phyloP scores from a whole-genome alignment of 2,888 invertebrate species.

The Meghimatium bilineatum region DNA sequence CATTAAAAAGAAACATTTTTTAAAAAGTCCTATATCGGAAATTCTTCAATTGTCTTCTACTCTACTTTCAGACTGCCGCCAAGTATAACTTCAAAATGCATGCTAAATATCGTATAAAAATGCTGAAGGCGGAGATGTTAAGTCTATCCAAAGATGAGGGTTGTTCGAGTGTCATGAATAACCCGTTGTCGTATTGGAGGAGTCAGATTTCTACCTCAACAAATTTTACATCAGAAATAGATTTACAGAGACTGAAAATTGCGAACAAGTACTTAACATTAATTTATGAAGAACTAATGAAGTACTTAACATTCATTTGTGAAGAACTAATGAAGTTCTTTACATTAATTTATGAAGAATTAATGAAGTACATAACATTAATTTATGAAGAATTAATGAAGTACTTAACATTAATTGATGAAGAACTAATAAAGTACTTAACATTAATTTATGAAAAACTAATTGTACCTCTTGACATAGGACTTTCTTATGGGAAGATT shows the following conservation, averaged over 20 bases:
- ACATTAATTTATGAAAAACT: neutral
- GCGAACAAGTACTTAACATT: neutral
- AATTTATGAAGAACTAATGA: neutral
- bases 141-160: neutral
- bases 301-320: too few relatives aligned
- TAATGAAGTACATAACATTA: too few relatives aligned
- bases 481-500: too few relatives aligned
- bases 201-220: slow-evolving; percentile 1
- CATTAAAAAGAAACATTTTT: too few relatives aligned
- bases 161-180: slow-evolving; percentile 5
- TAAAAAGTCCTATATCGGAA: too few relatives aligned
- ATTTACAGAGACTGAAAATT: neutral
- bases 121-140: neutral
- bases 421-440: too few relatives aligned
- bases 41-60: neutral
- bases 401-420: too few relatives aligned
- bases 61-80: neutral
- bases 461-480: too few relatives aligned
- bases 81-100: slow-evolving; percentile 11
- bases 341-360: too few relatives aligned
- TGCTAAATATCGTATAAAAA: neutral
- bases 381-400: too few relatives aligned
- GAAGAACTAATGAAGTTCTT: too few relatives aligned
- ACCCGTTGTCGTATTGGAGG: slow-evolving; percentile 2
- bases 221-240: slow-evolving; percentile 7